A percentile compares a stretch with the other conserved stretches of the same genome.
phyloP scores from a whole-genome alignment of 2,113 vertebrate genomes.

The Peromyscus polionotus region DNA sequence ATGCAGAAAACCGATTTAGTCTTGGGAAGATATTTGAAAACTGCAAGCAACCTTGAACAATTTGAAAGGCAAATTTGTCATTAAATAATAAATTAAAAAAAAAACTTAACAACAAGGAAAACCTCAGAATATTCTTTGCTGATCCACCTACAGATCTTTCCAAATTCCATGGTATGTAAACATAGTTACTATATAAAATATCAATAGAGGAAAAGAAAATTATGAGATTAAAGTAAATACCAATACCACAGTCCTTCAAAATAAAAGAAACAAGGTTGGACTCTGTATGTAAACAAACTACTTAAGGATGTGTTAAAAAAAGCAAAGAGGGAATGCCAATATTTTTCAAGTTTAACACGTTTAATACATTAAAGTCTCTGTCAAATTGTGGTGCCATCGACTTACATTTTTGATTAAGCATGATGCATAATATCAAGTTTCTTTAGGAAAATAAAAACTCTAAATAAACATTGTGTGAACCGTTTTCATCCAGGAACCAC shows the following conservation, averaged over 20 bases:
- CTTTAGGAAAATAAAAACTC: not conserved
- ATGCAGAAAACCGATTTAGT: constrained; percentile 49
- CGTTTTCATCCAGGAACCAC: not conserved
- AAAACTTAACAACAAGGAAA: constrained; percentile 61
- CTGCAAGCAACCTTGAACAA: constrained; percentile 70
- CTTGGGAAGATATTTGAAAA: constrained; percentile 63
- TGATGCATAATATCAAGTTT: not conserved
- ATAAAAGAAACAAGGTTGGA: not conserved
- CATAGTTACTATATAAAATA: not conserved
- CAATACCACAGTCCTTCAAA: not conserved
- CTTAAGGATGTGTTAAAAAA: not conserved
- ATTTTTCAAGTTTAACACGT: not conserved
- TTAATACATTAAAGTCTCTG: not conserved
- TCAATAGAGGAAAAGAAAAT: not conserved
- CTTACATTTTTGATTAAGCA: not conserved
- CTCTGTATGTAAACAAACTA: not conserved
- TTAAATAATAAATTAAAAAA: constrained; percentile 7
- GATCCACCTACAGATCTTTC: not conserved
- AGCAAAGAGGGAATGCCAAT: not conserved
- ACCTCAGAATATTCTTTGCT: not conserved
- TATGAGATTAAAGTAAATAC: not conserved
- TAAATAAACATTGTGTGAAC: not conserved
- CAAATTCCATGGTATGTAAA: not conserved
- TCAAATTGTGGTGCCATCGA: not conserved
- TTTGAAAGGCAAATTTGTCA: constrained; percentile 74